A percentile compares a stretch with the other conserved stretches of the same genome.
These are phyloP conservation scores for Apis cerana DNA, from an alignment of 1,140 invertebrate species.

Conservation along the genomic window DNA sequence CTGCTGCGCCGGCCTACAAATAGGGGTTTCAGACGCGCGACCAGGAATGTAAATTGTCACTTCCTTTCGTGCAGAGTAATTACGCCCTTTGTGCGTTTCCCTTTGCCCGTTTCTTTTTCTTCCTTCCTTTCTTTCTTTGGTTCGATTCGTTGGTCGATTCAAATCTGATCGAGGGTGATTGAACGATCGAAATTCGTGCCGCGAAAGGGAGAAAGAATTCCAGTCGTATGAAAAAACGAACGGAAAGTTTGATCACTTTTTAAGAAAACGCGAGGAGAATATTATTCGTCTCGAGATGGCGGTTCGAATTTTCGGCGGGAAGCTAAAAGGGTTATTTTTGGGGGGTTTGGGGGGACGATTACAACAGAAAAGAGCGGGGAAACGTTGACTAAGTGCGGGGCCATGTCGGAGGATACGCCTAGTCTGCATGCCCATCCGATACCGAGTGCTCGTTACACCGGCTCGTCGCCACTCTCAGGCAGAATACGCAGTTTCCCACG, in stretches of 20 bases:
- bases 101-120: background rate
- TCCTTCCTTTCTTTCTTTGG: too few relatives aligned
- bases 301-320: too few relatives aligned
- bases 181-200: background rate
- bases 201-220: too few relatives aligned
- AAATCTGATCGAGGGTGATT: constrained; percentile 34
- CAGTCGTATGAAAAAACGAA: too few relatives aligned
- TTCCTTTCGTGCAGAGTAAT: constrained; percentile 39
- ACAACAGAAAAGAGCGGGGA: background rate
- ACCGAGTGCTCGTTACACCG: constrained; percentile 52
- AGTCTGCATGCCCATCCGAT: constrained; percentile 15
- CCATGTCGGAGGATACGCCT: constrained; percentile 43
- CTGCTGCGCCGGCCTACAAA: constrained; percentile 53
- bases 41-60: constrained; percentile 58
- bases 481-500: constrained; percentile 71
- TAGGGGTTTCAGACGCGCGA: constrained; percentile 62
- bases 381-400: constrained; percentile 37
- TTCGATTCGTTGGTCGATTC: background rate
- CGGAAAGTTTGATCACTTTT: too few relatives aligned
- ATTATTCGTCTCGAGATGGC: too few relatives aligned
- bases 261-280: too few relatives aligned
- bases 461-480: constrained; percentile 43
- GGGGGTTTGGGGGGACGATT: too few relatives aligned
- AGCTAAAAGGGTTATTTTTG: too few relatives aligned
- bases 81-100: background rate